A percentile compares a stretch with the other conserved stretches of the same genome.
Evolutionary conservation across 2,113 vertebrate genomes (phyloP).

Genomic region (Gasterosteus aculeatus): DNA sequence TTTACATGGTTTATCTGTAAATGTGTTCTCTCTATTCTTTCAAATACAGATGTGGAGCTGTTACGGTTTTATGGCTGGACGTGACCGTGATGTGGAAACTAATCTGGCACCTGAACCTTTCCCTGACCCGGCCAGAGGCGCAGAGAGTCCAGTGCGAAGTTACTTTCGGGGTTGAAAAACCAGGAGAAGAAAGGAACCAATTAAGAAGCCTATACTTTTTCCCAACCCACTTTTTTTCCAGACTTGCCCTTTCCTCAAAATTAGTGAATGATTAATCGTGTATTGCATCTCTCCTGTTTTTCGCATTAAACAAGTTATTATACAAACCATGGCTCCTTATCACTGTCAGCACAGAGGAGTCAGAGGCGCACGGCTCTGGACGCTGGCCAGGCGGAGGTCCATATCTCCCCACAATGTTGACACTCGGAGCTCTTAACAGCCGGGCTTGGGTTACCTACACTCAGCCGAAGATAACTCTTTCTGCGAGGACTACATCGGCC

Average conservation of each 20-base stretch:
- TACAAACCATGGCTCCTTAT: constrained; percentile 64
- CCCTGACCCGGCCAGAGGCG: constrained; percentile 61
- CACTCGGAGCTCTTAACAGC: constrained; percentile 78
- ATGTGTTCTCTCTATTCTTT: constrained; percentile 2
- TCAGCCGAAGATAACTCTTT: constrained; percentile 66
- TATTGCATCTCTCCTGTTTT: constrained; percentile 34
- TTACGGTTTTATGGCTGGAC: constrained; percentile 30
- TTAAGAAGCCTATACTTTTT: constrained; percentile 12
- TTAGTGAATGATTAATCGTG: constrained; percentile 24
- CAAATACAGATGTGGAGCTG: constrained; percentile 37
- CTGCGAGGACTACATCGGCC: constrained; percentile 60
- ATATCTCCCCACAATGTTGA: constrained; percentile 79
- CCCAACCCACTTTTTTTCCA: constrained; percentile 2
- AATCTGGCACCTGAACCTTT: constrained; percentile 69
- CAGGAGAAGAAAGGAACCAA: constrained; percentile 39
- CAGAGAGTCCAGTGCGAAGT: constrained; percentile 36
- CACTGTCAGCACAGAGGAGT: constrained; percentile 59
- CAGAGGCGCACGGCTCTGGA: constrained; percentile 67
- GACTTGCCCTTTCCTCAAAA: not conserved
- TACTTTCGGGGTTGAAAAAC: constrained; percentile 48
- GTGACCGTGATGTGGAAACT: constrained; percentile 34
- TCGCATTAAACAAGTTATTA: constrained; percentile 39
- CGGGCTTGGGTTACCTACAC: constrained; percentile 73
- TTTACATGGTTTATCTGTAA: not conserved
- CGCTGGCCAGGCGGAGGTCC: constrained; percentile 69